Base-by-base conservation (phyloP, 2,113 vertebrate genomes). In the Cheilinus undulatus region DNA sequence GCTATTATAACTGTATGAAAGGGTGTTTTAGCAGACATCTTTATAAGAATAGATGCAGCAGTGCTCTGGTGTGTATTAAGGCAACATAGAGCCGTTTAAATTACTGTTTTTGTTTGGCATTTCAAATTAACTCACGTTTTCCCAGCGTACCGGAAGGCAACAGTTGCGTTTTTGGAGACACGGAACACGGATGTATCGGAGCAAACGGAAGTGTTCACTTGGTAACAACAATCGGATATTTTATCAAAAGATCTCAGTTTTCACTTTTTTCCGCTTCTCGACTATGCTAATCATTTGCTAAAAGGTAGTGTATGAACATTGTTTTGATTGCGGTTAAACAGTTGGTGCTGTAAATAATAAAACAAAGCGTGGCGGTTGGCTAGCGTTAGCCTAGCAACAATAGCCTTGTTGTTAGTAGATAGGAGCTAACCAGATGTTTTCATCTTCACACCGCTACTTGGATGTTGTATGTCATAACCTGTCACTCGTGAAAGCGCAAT, bases 151-250 rank as follows among this genome's bases (percentile, higher is more conserved):
- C 0, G 0, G 46, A 90, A 90, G 28, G 76, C 59, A 86, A 43
- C 82, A 49, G 71, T n/a, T 63, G 49, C 70, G 52, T 73, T 78
- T 69, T 19, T 0, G 38, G 34, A 0, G 9, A 42, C 8, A 15
- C 60, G 26, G 61, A 57, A 53, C 5, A 30, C 17, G 38, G 23
- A 66, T 10, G 13, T 3, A 22, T 36, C 7, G 51, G 13, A 13
- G 23, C 28, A 40, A 51, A 20, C 56, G 13, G 67, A 78, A 80
- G 63, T 24, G 52, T 60, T 73, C 13, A 30, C 56, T 8, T n/a
- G 60, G 48, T 56, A n/a, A n/a, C n/a, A n/a, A 67, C 62, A 28
- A 12, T 42, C 4, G 17, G 15, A 49, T 26, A 7, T 34, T 58
- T 48, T 23, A 40, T 19, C 8, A n/a, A 5, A 2, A 3, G 6